Conservation (phyloP, 1,140 invertebrate species). For the Ptiloglossa arizonensis region DNA sequence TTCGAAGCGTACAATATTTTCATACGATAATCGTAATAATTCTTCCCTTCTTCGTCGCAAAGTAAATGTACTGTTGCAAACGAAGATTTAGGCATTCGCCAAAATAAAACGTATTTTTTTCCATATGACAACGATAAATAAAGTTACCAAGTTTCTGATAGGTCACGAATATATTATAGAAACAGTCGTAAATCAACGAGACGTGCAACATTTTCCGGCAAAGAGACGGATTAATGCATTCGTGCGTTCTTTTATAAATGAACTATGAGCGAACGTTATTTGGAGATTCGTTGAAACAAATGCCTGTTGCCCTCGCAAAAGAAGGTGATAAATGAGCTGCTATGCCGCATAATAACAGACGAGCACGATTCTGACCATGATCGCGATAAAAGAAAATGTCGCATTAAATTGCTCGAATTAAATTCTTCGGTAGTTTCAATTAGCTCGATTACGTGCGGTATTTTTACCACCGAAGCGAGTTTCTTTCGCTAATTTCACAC, state of each 20-base stretch:
- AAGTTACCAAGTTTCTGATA: conserved; percentile 4
- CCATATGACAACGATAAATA: conserved; percentile 2
- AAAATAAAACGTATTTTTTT: not conserved
- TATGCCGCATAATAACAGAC: conserved; percentile 33
- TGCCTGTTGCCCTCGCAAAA: conserved; percentile 47
- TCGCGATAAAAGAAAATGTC: conserved; percentile 40
- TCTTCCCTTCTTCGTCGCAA: not conserved
- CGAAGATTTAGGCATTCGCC: not conserved
- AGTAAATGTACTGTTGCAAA: not conserved
- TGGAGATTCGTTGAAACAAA: conserved; percentile 34
- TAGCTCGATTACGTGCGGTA: conserved; percentile 27
- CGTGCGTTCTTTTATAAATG: not conserved
- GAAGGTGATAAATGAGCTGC: conserved; percentile 52
- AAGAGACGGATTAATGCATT: conserved; percentile 3
- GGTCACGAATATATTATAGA: conserved; percentile 2
- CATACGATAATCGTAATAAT: not conserved
- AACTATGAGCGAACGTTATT: conserved; percentile 17
- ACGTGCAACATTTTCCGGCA: conserved; percentile 17
- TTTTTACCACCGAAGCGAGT: conserved; percentile 8
- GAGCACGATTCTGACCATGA: conserved; percentile 35
- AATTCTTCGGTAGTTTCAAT: conserved; percentile 6
- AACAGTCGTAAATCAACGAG: conserved; percentile 50
- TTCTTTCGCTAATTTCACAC: not conserved
- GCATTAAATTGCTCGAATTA: conserved; percentile 38
- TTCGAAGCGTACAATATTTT: not conserved